A percentile compares a stretch with the other conserved stretches of the same genome.
Conservation (phyloP, 2,888 invertebrate species). For the Physocephala rufipes region DNA sequence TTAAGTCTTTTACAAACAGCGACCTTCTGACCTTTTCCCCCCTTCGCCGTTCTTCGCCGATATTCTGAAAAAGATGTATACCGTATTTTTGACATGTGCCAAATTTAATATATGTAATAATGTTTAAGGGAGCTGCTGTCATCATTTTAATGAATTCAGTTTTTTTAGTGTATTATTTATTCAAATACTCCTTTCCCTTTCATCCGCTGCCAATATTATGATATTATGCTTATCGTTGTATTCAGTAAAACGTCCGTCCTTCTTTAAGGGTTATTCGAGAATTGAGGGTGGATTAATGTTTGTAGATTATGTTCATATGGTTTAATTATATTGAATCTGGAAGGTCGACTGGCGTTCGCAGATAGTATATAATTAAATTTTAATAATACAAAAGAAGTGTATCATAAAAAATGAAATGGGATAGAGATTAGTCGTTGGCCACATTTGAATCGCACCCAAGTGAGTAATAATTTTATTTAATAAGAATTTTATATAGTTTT, state of each 20-base stretch:
- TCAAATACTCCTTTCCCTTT: too few species aligned
- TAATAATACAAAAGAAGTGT: too few species aligned
- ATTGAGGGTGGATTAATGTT: too few species aligned
- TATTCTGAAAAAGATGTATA: not conserved
- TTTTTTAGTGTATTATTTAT: too few species aligned
- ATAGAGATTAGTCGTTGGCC: too few species aligned
- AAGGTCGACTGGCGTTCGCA: too few species aligned
- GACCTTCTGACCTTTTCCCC: too few species aligned
- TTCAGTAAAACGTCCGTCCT: not conserved
- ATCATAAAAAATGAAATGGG: too few species aligned
- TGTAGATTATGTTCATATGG: too few species aligned
- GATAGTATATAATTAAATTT: too few species aligned
- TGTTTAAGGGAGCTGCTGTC: constrained; percentile 10
- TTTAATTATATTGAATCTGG: not conserved
- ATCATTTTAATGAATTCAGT: not conserved
- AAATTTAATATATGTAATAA: constrained; percentile 36
- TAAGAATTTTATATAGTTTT: constrained; percentile 13
- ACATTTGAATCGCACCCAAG: too few species aligned
- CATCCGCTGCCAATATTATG: not conserved
- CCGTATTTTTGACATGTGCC: constrained; percentile 39
- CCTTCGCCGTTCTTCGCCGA: not conserved
- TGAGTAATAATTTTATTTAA: too few species aligned
- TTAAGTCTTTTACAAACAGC: not conserved
- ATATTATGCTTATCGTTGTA: not conserved
- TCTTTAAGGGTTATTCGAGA: not conserved